phyloP scores from a whole-genome alignment of 2,888 invertebrate genomes.

The Nomada fucata region DNA sequence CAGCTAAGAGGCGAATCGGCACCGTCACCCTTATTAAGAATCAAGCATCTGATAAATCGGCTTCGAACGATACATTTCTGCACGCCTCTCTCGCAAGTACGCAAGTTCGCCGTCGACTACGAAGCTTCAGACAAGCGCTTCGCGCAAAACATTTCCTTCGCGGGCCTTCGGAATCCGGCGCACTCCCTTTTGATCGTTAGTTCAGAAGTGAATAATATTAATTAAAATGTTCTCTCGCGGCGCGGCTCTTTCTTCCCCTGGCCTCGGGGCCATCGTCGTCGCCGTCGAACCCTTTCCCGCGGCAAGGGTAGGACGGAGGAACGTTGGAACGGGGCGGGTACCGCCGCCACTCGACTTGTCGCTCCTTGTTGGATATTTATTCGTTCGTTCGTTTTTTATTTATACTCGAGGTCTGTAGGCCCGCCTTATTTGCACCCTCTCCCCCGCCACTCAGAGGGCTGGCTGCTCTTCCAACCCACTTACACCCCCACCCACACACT shows the following conservation, averaged over 20 bases:
- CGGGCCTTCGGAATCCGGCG: slow-evolving; percentile 40
- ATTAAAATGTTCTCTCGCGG: slow-evolving; percentile 83
- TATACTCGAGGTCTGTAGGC: slow-evolving; percentile 80
- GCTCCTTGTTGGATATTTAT: slow-evolving; percentile 82
- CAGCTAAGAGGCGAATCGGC: slow-evolving; percentile 1
- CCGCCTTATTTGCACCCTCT: slow-evolving; percentile 79
- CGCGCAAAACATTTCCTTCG: slow-evolving; percentile 39
- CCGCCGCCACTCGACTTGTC: slow-evolving; percentile 79
- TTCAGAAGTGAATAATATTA: slow-evolving; percentile 83
- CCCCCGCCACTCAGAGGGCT: slow-evolving; percentile 41
- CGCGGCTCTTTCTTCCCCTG: slow-evolving; percentile 61
- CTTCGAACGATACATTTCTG: slow-evolving; percentile 2
- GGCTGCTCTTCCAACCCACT: slow-evolving; percentile 70
- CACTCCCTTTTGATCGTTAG: slow-evolving; percentile 80
- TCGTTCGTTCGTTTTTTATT: slow-evolving; percentile 83
- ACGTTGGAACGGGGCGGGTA: slow-evolving; percentile 54
- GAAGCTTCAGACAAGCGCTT: slow-evolving; percentile 45
- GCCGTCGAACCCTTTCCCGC: slow-evolving; percentile 47
- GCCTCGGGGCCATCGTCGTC: slow-evolving; percentile 32
- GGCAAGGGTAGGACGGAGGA: slow-evolving; percentile 15
- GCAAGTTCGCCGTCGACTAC: not conserved
- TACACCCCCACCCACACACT: slow-evolving; percentile 65
- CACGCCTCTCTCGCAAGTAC: not conserved
- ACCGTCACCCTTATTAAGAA: not conserved
- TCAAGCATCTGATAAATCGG: not conserved